Evolutionary conservation across 1,140 invertebrate species (phyloP).

Genomic region (Onthophagus taurus): DNA sequence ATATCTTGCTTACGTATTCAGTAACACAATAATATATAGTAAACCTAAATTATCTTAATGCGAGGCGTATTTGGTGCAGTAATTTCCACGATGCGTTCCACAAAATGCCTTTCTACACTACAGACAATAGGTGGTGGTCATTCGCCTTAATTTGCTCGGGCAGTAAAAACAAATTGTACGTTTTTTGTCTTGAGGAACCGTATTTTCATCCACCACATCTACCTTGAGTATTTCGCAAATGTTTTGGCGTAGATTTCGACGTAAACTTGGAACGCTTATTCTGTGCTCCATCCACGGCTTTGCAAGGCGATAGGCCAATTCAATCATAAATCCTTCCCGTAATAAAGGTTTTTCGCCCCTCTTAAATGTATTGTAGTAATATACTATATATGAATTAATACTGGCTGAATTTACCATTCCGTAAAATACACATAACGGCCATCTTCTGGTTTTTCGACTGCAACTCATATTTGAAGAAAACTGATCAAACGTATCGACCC

Average conservation of each 20-base stretch:
- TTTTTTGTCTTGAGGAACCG: slow-evolving; percentile 4
- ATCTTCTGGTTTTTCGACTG: slow-evolving; percentile 7
- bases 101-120: no score
- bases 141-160: slow-evolving; percentile 5
- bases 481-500: slow-evolving; percentile 8
- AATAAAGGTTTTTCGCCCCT: slow-evolving; percentile 7
- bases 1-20: no score
- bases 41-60: no score
- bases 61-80: neutral
- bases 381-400: slow-evolving; percentile 5
- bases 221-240: neutral
- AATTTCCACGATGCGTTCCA: slow-evolving; percentile 1
- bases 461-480: slow-evolving; percentile 6
- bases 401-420: slow-evolving; percentile 2
- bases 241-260: slow-evolving; percentile 2
- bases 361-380: slow-evolving; percentile 4
- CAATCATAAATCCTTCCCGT: slow-evolving; percentile 4
- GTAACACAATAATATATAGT: no score
- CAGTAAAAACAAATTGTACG: slow-evolving; percentile 12
- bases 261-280: slow-evolving; percentile 4
- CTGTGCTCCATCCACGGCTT: neutral
- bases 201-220: neutral
- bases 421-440: slow-evolving; percentile 6
- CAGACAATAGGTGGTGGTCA: no score
- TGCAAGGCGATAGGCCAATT: slow-evolving; percentile 1